These are phyloP conservation scores for Sminthurides aquaticus DNA, from an alignment of 2,888 invertebrate species.

Conservation along the genomic window DNA sequence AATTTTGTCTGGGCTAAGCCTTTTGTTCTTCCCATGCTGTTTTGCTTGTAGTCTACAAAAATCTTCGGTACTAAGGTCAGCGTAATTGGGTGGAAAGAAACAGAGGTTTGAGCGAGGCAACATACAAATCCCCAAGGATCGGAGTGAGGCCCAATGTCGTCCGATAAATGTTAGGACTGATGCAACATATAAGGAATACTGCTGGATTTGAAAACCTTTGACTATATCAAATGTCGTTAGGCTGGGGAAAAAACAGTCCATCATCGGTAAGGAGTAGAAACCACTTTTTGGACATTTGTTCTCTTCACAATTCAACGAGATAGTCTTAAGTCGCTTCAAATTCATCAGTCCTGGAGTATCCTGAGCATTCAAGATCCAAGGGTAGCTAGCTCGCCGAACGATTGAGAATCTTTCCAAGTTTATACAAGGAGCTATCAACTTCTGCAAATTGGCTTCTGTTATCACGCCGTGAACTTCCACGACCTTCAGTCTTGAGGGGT, in stretches of 20 bases:
- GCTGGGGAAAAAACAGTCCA: slow-evolving; percentile 36
- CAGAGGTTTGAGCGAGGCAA: slow-evolving; percentile 1
- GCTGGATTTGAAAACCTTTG: slow-evolving; percentile 33
- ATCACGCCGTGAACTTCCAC: slow-evolving; percentile 35
- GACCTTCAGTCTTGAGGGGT: slow-evolving; percentile 33
- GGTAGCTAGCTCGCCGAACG: slow-evolving; percentile 35
- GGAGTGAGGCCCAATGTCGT: slow-evolving; percentile 2
- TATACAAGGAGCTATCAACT: slow-evolving; percentile 26
- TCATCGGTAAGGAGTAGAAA: slow-evolving; percentile 26
- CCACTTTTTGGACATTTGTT: slow-evolving; percentile 21
- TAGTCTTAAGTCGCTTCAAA: slow-evolving; percentile 27
- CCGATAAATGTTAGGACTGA: slow-evolving; percentile 25
- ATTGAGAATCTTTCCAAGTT: slow-evolving; percentile 34
- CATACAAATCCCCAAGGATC: background rate
- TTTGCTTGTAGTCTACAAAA: background rate
- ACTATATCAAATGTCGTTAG: slow-evolving; percentile 35
- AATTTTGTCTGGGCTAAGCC: slow-evolving; percentile 22
- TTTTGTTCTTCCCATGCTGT: background rate
- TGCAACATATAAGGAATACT: slow-evolving; percentile 33
- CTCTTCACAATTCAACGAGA: slow-evolving; percentile 37
- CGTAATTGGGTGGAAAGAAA: background rate
- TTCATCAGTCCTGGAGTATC: slow-evolving; percentile 35
- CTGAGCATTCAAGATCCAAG: slow-evolving; percentile 32
- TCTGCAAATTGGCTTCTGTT: slow-evolving; percentile 32
- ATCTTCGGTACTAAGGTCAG: background rate